These are phyloP conservation scores for Catocala sponsa DNA, from an alignment of 2,888 invertebrate genomes.

Conservation along the genomic window DNA sequence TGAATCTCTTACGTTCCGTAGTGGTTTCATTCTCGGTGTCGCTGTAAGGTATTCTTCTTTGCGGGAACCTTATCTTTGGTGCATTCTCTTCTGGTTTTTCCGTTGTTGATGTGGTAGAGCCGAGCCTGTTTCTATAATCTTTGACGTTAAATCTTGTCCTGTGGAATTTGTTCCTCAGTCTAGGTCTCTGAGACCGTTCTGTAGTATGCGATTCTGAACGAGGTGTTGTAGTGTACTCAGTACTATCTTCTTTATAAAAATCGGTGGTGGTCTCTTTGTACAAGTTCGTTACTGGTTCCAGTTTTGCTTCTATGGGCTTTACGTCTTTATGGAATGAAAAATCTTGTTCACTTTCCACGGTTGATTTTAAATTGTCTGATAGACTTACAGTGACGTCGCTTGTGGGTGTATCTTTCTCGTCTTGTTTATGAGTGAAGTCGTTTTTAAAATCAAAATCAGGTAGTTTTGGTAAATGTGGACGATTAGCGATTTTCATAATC, in stretches of 20 bases:
- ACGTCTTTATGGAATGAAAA: slow-evolving; percentile 83
- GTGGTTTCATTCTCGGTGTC: slow-evolving; percentile 77
- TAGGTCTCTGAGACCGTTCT: slow-evolving; percentile 69
- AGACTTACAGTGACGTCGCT: slow-evolving; percentile 81
- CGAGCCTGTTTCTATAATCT: slow-evolving; percentile 91
- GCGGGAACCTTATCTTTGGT: slow-evolving; percentile 82
- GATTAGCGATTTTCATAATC: slow-evolving; percentile 85
- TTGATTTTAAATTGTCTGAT: slow-evolving; percentile 68
- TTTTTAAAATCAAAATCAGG: slow-evolving; percentile 66
- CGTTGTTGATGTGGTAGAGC: slow-evolving; percentile 85
- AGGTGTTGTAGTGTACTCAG: slow-evolving; percentile 67
- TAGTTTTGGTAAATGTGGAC: slow-evolving; percentile 67
- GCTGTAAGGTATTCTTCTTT: slow-evolving; percentile 78
- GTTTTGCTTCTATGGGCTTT: slow-evolving; percentile 79
- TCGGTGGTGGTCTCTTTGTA: slow-evolving; percentile 69
- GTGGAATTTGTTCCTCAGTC: slow-evolving; percentile 87
- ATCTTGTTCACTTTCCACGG: slow-evolving; percentile 63
- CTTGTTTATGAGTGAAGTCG: slow-evolving; percentile 84
- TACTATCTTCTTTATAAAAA: slow-evolving; percentile 52
- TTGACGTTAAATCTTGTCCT: slow-evolving; percentile 93
- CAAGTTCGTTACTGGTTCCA: slow-evolving; percentile 60
- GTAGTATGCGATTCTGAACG: slow-evolving; percentile 68
- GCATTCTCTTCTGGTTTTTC: slow-evolving; percentile 72
- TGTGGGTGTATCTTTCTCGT: slow-evolving; percentile 86
- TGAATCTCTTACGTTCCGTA: slow-evolving; percentile 85